Conservation (phyloP, 92 coral and sea anemone genomes). For the Paramuricea clavata region DNA sequence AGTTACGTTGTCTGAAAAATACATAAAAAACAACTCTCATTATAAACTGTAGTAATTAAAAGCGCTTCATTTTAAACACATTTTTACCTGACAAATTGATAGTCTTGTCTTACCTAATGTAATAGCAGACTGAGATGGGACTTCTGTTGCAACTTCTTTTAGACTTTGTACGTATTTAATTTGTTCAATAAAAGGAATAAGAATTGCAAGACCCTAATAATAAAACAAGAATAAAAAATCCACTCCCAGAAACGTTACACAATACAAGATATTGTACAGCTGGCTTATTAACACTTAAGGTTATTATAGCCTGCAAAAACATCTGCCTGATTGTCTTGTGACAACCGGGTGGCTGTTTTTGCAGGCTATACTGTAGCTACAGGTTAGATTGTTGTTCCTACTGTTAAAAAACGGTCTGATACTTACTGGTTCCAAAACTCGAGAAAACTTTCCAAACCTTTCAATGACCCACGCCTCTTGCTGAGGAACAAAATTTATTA, state of each 20-base stretch:
- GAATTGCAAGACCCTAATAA: constrained; percentile 88
- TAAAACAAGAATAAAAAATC: neutral
- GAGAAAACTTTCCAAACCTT: constrained; percentile 92
- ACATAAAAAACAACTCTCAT: neutral
- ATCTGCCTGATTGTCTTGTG: too few relatives aligned
- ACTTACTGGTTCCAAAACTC: constrained; percentile 91
- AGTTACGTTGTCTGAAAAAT: constrained; percentile 83
- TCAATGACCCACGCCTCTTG: constrained; percentile 98
- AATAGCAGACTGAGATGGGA: constrained; percentile 97
- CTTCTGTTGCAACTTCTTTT: constrained; percentile 94
- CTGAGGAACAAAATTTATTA: constrained; percentile 97
- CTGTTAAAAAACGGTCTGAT: neutral
- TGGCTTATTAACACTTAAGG: too few relatives aligned
- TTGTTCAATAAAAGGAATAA: constrained; percentile 91
- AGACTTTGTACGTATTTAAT: constrained; percentile 95
- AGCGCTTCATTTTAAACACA: too few relatives aligned
- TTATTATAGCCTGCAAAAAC: too few relatives aligned
- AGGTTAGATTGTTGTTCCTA: too few relatives aligned
- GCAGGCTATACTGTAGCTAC: too few relatives aligned
- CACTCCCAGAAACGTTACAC: constrained; percentile 8
- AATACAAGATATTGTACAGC: too few relatives aligned
- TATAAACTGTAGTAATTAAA: too few relatives aligned
- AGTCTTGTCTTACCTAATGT: constrained; percentile 76
- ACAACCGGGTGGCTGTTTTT: too few relatives aligned
- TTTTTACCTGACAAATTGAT: too few relatives aligned